These are phyloP conservation scores for Pogonognathellus flavescens DNA, from an alignment of 1,140 invertebrate genomes.

Conservation along the genomic window DNA sequence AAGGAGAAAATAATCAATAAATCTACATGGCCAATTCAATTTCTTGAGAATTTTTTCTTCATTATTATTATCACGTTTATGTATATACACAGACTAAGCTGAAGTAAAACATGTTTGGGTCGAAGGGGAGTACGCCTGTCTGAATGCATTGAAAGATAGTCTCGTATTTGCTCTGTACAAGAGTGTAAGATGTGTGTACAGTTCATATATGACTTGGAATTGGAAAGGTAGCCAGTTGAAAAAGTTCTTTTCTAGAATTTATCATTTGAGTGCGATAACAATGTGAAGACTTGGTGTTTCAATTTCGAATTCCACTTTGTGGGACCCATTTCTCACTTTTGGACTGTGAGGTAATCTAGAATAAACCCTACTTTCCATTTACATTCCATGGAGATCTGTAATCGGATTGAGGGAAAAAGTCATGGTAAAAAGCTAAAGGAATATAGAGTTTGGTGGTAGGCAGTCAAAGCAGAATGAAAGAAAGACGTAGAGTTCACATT, in stretches of 20 bases:
- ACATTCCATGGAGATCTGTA: constrained; percentile 62
- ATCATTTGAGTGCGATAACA: constrained; percentile 52
- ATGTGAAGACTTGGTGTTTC: constrained; percentile 56
- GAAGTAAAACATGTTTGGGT: neutral
- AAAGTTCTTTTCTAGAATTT: constrained; percentile 40
- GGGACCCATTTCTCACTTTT: constrained; percentile 59
- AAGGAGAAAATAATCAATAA: constrained; percentile 17
- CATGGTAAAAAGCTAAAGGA: constrained; percentile 49
- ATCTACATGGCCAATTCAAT: constrained; percentile 10
- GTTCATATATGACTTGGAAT: constrained; percentile 14
- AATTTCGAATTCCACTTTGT: constrained; percentile 57
- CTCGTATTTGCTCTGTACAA: neutral
- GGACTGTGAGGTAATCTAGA: constrained; percentile 53
- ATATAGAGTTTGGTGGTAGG: constrained; percentile 22
- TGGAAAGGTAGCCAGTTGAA: constrained; percentile 43
- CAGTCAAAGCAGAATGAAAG: neutral
- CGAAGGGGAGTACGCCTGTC: neutral
- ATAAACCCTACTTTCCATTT: constrained; percentile 61
- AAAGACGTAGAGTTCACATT: neutral
- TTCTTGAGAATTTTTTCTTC: neutral
- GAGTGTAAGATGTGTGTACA: neutral
- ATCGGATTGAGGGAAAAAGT: constrained; percentile 60
- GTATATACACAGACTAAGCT: neutral
- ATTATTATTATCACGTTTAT: neutral
- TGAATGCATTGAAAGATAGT: neutral